These are phyloP conservation scores for Rotaria magnacalcarata DNA, from an alignment of 2,888 invertebrate genomes.

Conservation along the genomic window DNA sequence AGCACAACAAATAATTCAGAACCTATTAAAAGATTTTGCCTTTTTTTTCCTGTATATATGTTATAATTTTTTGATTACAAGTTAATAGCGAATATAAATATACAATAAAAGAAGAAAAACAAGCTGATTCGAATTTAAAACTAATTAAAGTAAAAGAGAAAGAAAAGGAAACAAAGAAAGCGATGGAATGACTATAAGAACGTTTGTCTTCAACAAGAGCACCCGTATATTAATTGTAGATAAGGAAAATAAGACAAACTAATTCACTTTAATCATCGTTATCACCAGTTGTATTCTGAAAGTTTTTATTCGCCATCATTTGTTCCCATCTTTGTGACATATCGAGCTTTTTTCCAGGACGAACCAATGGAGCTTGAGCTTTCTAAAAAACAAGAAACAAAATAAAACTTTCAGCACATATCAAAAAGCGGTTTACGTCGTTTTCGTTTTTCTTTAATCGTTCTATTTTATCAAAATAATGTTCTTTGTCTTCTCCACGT, in stretches of 20 bases:
- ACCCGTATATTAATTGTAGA: conserved; percentile 9
- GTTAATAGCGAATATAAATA: conserved; percentile 14
- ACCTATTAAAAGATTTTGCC: background rate
- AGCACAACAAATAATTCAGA: conserved; percentile 3
- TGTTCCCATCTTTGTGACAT: conserved; percentile 10
- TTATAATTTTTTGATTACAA: conserved; percentile 2
- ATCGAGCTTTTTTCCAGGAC: background rate
- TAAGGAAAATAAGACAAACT: background rate
- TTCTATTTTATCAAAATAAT: conserved; percentile 30
- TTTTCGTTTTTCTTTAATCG: conserved; percentile 1
- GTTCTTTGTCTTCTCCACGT: conserved; percentile 6
- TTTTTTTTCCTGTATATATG: background rate
- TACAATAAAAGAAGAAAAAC: background rate
- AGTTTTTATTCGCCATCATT: conserved; percentile 7
- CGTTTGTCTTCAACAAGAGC: conserved; percentile 15
- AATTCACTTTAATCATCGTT: background rate
- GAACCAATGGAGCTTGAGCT: conserved; percentile 21
- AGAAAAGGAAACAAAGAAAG: background rate
- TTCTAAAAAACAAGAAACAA: background rate
- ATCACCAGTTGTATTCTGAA: background rate
- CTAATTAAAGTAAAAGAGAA: background rate
- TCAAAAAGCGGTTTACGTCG: background rate
- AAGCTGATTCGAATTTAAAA: background rate
- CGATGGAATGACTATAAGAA: conserved; percentile 22
- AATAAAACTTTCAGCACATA: no score